A percentile compares a stretch with the other conserved stretches of the same genome.
These are phyloP conservation scores for Epinephelus awoara DNA, from an alignment of 2,797 vertebrate genomes.

Conservation along the genomic window DNA sequence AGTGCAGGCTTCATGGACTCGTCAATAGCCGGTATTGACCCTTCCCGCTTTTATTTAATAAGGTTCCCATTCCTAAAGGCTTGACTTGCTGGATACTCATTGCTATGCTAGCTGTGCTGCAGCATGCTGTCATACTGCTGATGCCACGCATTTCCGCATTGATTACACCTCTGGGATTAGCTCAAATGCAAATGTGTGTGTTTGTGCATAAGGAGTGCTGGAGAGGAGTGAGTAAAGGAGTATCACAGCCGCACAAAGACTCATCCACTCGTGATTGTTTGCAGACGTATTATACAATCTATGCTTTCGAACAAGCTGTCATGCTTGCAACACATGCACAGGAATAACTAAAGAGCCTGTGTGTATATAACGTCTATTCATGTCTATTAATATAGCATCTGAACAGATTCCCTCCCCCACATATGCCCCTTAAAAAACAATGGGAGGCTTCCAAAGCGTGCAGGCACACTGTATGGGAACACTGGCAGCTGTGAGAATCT, in stretches of 20 bases:
- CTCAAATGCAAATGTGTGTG: slow-evolving; percentile 79
- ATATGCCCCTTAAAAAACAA: slow-evolving; percentile 32
- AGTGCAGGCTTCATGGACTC: slow-evolving; percentile 77
- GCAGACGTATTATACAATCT: slow-evolving; percentile 6
- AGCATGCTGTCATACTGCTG: slow-evolving; percentile 84
- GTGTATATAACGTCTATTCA: slow-evolving; percentile 2
- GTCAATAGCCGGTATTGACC: slow-evolving; percentile 86
- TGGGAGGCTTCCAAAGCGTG: slow-evolving; percentile 23
- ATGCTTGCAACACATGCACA: neutral
- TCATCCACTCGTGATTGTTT: slow-evolving; percentile 34
- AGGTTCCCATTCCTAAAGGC: slow-evolving; percentile 75
- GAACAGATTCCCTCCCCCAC: slow-evolving; percentile 13
- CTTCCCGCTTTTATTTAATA: slow-evolving; percentile 87
- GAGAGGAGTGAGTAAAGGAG: slow-evolving; percentile 39
- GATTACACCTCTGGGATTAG: slow-evolving; percentile 87
- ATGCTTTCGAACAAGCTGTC: slow-evolving; percentile 12
- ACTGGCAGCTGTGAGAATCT: slow-evolving; percentile 57
- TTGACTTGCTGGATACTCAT: slow-evolving; percentile 76
- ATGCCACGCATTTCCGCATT: slow-evolving; percentile 83
- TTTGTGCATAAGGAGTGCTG: slow-evolving; percentile 10
- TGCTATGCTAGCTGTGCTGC: slow-evolving; percentile 78
- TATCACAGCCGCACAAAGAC: slow-evolving; percentile 23
- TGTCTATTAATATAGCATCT: slow-evolving; percentile 31
- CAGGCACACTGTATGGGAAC: slow-evolving; percentile 18
- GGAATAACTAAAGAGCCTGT: neutral